Evolutionary conservation across 2,888 invertebrate genomes (phyloP).

Genomic region (Pycnomerus fuliginosus): DNA sequence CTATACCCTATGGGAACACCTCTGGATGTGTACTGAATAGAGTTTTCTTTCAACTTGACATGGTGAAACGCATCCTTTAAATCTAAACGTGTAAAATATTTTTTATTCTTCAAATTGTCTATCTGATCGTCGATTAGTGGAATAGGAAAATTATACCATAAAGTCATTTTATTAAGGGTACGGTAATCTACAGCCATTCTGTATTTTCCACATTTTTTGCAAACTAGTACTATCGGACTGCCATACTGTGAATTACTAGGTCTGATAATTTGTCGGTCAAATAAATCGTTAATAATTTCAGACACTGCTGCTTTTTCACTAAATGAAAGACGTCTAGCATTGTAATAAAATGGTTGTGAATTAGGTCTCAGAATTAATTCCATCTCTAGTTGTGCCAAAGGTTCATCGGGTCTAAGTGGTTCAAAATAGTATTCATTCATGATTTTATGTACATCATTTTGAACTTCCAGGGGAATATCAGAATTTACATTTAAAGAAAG

Average conservation of each 20-base stretch:
- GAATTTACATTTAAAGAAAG: no score
- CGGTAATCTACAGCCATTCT: constrained; percentile 1
- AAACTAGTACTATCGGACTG: constrained; percentile 9
- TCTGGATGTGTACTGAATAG: constrained; percentile 3
- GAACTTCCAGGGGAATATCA: no score
- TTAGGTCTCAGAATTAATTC: neutral
- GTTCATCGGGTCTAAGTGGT: neutral
- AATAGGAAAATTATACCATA: constrained; percentile 6
- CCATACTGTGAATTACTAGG: constrained; percentile 5
- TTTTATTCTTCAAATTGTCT: constrained; percentile 2
- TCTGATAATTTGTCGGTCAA: constrained; percentile 1
- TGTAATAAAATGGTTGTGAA: neutral
- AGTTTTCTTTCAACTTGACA: neutral
- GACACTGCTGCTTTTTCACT: neutral
- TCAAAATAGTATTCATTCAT: neutral
- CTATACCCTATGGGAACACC: constrained; percentile 1
- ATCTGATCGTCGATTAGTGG: constrained; percentile 6
- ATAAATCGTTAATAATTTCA: constrained; percentile 1
- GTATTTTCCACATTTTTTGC: constrained; percentile 7
- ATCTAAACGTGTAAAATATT: constrained; percentile 8
- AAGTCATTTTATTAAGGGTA: constrained; percentile 3
- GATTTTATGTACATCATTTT: no score
- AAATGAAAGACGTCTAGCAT: neutral
- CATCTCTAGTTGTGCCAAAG: neutral
- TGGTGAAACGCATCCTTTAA: constrained; percentile 4